Conservation (phyloP, 2,888 invertebrate species). For the Heteropelma amictum region DNA sequence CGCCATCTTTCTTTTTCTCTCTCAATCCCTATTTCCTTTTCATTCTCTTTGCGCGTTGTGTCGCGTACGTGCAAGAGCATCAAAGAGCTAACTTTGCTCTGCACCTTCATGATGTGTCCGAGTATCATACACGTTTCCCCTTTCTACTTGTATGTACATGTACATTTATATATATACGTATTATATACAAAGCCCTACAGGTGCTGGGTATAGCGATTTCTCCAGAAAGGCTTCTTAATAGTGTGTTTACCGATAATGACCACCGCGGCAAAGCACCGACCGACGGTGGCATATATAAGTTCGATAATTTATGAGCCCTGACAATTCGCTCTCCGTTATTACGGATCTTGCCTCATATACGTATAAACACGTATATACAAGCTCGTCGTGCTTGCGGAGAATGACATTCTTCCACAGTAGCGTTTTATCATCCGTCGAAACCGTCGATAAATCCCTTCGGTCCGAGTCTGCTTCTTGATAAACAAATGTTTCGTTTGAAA, state of each 20-base stretch:
- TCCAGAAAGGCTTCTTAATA: constrained; percentile 62
- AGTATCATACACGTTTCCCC: not conserved
- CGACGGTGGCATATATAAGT: constrained; percentile 49
- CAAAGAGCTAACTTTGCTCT: constrained; percentile 10
- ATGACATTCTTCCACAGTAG: too few species aligned
- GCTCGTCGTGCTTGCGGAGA: not conserved
- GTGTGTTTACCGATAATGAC: constrained; percentile 70
- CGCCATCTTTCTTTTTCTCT: constrained; percentile 3
- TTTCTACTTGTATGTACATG: not conserved
- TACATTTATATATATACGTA: constrained; percentile 2
- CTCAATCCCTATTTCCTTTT: not conserved
- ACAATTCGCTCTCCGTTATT: constrained; percentile 18
- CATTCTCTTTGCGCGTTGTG: not conserved
- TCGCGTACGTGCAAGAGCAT: constrained; percentile 30
- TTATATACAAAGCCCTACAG: not conserved
- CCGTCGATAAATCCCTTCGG: too few species aligned
- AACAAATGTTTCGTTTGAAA: too few species aligned
- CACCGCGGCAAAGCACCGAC: constrained; percentile 52
- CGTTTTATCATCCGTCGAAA: too few species aligned
- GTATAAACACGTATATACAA: not conserved
- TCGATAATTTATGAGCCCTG: constrained; percentile 52
- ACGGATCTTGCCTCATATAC: constrained; percentile 9
- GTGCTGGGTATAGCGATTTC: constrained; percentile 44
- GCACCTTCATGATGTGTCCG: constrained; percentile 2
- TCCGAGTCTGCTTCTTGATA: too few species aligned